Base-by-base conservation (phyloP, 2,113 vertebrate genomes). In the human (Homo sapiens) region DNA sequence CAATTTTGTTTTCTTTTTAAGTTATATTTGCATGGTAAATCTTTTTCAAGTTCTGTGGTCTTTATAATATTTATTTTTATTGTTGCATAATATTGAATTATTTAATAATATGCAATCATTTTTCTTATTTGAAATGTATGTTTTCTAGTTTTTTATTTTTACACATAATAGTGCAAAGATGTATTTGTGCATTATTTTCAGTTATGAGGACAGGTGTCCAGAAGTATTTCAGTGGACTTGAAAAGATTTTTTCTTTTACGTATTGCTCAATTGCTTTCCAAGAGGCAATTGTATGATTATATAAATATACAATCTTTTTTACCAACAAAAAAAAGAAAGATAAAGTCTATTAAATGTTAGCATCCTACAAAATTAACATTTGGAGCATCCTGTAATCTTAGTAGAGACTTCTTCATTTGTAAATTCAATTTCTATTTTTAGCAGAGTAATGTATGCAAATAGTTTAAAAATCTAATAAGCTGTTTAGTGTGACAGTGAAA, bases 371-470 rank as follows among this genome's bases (percentile, higher is more conserved):
- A 75, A n/a, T 93, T 68, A 79, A 79, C 11, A 78, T 92, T 95
- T 61, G 35, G 43, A 76, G 13, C 9, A 40, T 32, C 27, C 61
- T 95, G 16, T 73, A 61, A 83, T 78, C 78, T 87, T 79, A 57
- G 8, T 22, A 75, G 59, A 93, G 52, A 76, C 64, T 75, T 89
- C 95, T 84, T 73, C 57, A 38, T 96, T 78, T 92, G 59, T 91
- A 91, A 86, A 61, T 83, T 78, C 5, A 89, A 0, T 83, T 92
- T 92, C 68, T 92, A 4, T 55, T 83, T 96, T 87, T 92, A 95
- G 52, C 23, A 83, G 68, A 90, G 32, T 55, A 82, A 14, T 87
- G 38, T 73, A 38, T 93, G 79, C 23, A 57, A 22, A 64, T 61
- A 35, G 17, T 83, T 87, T 1, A 11, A 40, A 79, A 70, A 73